These are phyloP conservation scores for Cerastis leucographa DNA, from an alignment of 2,888 invertebrate species.

Conservation along the genomic window DNA sequence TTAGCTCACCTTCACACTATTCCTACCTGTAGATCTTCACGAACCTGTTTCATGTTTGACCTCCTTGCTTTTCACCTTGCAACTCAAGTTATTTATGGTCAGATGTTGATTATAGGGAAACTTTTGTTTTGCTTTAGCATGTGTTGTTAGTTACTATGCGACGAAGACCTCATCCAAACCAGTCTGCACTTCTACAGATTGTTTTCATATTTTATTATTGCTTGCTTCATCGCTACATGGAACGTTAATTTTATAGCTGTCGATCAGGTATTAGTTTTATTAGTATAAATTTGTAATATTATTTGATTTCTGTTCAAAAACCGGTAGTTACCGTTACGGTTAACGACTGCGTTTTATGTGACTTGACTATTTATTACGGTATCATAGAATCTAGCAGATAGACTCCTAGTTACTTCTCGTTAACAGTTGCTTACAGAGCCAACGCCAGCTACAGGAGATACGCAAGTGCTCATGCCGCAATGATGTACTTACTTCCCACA, in stretches of 20 bases:
- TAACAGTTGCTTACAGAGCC: neutral
- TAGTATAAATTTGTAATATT: constrained; percentile 5
- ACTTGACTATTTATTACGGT: constrained; percentile 27
- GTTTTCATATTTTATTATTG: constrained; percentile 11
- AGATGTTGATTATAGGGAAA: constrained; percentile 1
- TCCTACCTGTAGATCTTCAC: constrained; percentile 6
- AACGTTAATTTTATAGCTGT: constrained; percentile 22
- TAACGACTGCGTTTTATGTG: constrained; percentile 35
- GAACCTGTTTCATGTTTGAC: constrained; percentile 42
- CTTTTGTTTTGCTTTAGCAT: constrained; percentile 17
- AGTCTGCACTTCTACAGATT: constrained; percentile 19
- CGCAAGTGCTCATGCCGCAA: neutral
- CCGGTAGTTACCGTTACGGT: constrained; percentile 40
- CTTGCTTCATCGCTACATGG: neutral
- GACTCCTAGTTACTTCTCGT: neutral
- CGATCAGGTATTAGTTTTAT: constrained; percentile 21
- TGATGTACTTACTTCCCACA: neutral
- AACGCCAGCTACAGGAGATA: neutral
- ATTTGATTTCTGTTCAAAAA: constrained; percentile 19
- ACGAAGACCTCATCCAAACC: constrained; percentile 10
- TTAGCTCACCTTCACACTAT: neutral
- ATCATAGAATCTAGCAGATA: neutral
- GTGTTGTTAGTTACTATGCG: constrained; percentile 14
- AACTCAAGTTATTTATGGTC: constrained; percentile 15
- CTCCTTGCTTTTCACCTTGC: constrained; percentile 15